Percentiles rank a stretch among this genome's conserved stretches.
These are phyloP conservation scores for Uloborus diversus DNA, from an alignment of 1,140 invertebrate species.

Conservation along the genomic window DNA sequence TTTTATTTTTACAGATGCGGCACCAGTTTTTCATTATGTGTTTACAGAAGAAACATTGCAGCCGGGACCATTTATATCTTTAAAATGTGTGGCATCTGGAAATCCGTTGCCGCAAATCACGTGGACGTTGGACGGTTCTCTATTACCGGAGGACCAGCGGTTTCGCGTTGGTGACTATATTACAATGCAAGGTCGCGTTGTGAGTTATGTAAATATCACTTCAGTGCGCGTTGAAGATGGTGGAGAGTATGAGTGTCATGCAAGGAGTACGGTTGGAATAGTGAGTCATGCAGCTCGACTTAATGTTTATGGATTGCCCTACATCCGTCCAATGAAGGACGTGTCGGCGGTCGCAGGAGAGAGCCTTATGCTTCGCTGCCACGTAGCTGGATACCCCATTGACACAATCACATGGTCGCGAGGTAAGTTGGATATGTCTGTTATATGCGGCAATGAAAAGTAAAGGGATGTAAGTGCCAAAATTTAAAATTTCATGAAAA, in stretches of 20 bases:
- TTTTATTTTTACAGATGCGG: slow-evolving; percentile 80
- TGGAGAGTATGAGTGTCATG: slow-evolving; percentile 85
- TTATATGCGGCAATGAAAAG: background rate
- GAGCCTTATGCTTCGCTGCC: slow-evolving; percentile 63
- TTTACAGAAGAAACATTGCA: slow-evolving; percentile 81
- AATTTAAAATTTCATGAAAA: background rate
- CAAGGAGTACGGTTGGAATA: slow-evolving; percentile 80
- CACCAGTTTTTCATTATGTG: slow-evolving; percentile 81
- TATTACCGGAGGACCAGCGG: slow-evolving; percentile 65
- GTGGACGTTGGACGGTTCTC: slow-evolving; percentile 83
- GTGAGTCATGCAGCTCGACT: slow-evolving; percentile 79
- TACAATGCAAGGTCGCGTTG: slow-evolving; percentile 58
- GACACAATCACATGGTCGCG: slow-evolving; percentile 66
- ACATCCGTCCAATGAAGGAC: slow-evolving; percentile 64
- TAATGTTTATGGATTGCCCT: slow-evolving; percentile 75
- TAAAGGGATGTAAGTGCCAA: too few species aligned
- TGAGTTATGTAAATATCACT: slow-evolving; percentile 75
- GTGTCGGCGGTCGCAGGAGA: slow-evolving; percentile 67
- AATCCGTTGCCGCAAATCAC: slow-evolving; percentile 80
- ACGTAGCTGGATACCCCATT: slow-evolving; percentile 61
- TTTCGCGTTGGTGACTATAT: slow-evolving; percentile 59
- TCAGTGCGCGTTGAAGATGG: slow-evolving; percentile 84
- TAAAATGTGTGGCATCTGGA: slow-evolving; percentile 82
- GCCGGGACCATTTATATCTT: slow-evolving; percentile 83
- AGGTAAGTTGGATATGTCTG: slow-evolving; percentile 34